phyloP scores from a whole-genome alignment of 2,888 invertebrate genomes.

The Xanthorhoe spadicearia region DNA sequence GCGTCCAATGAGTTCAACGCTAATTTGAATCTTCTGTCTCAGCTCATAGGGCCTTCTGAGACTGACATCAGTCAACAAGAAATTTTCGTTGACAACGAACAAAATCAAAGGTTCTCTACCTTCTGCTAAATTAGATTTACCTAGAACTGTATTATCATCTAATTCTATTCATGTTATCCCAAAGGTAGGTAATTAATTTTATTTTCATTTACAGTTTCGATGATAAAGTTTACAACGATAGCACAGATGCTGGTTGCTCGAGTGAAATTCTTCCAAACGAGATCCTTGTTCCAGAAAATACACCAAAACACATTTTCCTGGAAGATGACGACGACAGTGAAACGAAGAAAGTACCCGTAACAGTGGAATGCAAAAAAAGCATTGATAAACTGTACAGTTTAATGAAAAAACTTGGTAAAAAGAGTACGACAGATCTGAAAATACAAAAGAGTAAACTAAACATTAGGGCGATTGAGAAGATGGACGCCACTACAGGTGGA shows the following conservation, averaged over 20 bases:
- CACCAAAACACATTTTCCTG: conserved; percentile 37
- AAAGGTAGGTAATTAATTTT: neutral
- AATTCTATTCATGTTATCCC: neutral
- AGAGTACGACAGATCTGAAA: conserved; percentile 44
- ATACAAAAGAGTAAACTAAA: conserved; percentile 42
- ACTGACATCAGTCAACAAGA: conserved; percentile 44
- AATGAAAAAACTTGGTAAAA: conserved; percentile 62
- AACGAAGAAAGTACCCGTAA: conserved; percentile 47
- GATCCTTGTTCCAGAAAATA: conserved; percentile 48
- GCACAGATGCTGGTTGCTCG: conserved; percentile 29
- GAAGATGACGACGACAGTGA: conserved; percentile 33
- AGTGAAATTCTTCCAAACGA: conserved; percentile 23
- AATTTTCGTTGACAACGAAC: conserved; percentile 26
- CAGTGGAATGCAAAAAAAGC: conserved; percentile 69
- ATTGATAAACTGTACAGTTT: conserved; percentile 75
- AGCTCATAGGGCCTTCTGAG: conserved; percentile 47
- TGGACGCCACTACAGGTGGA: conserved; percentile 41
- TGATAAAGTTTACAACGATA: conserved; percentile 22
- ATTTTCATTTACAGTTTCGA: conserved; percentile 13
- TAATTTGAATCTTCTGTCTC: conserved; percentile 52
- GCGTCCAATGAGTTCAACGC: conserved; percentile 56
- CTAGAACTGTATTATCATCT: neutral
- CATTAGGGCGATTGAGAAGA: conserved; percentile 33
- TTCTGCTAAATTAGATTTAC: neutral
- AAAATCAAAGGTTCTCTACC: conserved; percentile 12